phyloP scores from a whole-genome alignment of 2,113 vertebrate genomes.

The Limnothrissa miodon region DNA sequence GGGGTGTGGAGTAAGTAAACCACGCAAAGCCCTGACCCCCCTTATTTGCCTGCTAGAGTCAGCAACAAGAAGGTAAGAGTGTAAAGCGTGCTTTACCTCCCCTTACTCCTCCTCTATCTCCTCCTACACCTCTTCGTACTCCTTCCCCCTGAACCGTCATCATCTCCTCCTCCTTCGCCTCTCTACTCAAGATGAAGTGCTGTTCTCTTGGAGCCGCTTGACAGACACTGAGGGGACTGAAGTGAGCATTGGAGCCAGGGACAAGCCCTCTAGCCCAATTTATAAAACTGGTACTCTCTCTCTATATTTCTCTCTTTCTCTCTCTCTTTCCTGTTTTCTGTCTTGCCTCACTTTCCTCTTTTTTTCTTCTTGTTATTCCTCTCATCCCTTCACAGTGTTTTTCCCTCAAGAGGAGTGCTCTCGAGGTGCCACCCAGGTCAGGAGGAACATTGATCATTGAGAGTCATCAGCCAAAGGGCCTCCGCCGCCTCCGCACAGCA shows the following conservation, averaged over 20 bases:
- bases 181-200: conserved; percentile 59
- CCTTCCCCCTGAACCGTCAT: conserved; percentile 44
- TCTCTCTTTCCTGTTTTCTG: conserved; percentile 4
- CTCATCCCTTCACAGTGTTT: not conserved
- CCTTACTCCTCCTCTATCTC: conserved; percentile 47
- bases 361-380: not conserved
- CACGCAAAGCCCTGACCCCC: not conserved
- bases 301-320: not conserved
- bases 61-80: conserved; percentile 1
- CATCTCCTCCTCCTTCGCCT: conserved; percentile 48
- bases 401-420: conserved; percentile 30
- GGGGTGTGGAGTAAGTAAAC: conserved; percentile 35
- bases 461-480: not conserved
- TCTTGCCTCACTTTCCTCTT: not conserved
- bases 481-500: not conserved
- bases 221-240: conserved; percentile 29
- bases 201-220: conserved; percentile 56
- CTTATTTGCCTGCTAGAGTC: conserved; percentile 10
- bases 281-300: no score
- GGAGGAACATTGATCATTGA: not conserved
- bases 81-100: conserved; percentile 33
- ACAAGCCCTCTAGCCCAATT: no score
- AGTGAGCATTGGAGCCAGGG: conserved; percentile 28
- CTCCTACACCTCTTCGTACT: conserved; percentile 29
- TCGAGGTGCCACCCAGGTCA: conserved; percentile 27